Evolutionary conservation across 2,888 invertebrate genomes (phyloP), one percentile per base, ranked within the genome.

Genomic region (Heliconius hortense): DNA sequence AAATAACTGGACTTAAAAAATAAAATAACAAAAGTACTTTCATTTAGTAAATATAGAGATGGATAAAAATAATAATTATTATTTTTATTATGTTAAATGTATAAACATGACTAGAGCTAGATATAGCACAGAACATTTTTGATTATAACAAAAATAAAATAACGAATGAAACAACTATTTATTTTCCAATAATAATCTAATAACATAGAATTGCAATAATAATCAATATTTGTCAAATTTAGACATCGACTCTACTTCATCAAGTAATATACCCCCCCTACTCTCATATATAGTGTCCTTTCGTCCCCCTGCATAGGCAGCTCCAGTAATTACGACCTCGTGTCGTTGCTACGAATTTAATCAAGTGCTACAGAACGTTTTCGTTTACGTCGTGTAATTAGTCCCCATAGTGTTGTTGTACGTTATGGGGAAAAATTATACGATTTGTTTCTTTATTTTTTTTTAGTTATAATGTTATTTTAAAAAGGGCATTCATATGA

Each of bases 301-400:
- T 31, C 35, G 24, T 35, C 35, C 72, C 48, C 53, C 53, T 53
- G 31, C 18, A 31, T 48, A 63, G 74, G 35, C 53, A 69, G 69
- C 62, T 62, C 53, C 24, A n/a, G 74, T 74, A 74, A 74, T 63
- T 74, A 31, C 62, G 53, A 48, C 62, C 53, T 69, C 69, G 28
- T 62, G 48, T 18, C 62, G 74, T 69, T 74, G 24, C 60, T 63
- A 62, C 53, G 74, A 74, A 68, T 74, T 74, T 74, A 74, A 74
- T 74, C 74, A 74, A 69, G 48, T 74, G 60, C 60, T 74, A 60
- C 62, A 68, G 53, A 69, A 43, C 62, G 62, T 74, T 68, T 74
- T 69, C 69, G 62, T 69, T 74, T 62, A 69, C 48, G 68, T 48
- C 60, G 28, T 72, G 64, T 67, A 68, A 69, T 69, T 69, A 69